Evolutionary conservation across 2,797 vertebrate genomes (phyloP), one percentile per base, ranked within the genome.

Genomic region (Lerista edwardsae): DNA sequence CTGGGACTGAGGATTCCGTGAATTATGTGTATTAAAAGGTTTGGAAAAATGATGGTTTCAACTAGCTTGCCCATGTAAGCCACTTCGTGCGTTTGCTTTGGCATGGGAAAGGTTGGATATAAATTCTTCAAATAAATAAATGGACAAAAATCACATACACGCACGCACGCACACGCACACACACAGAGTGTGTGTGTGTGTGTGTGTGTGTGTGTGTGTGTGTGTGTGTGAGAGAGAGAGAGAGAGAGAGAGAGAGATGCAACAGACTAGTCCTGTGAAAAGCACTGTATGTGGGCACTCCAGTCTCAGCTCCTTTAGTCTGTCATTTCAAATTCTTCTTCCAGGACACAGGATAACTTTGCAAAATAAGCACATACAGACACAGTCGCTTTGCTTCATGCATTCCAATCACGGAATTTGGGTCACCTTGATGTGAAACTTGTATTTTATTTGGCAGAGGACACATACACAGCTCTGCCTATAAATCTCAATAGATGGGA

Each of bases 351-450:
- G 31, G 23, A 41, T 55, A 68, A 31, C 36, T 59, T 34, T 71
- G 74, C 29, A 59, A 68, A 77, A 59, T 55, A 68, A 55, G 12
- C 31, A 27, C 8, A 31, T 10, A 6, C 36, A 61, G 64, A 29
- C n/a, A 9, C 14, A 3, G 29, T 77, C 31, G 65, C 27, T 69
- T 55, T 39, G 31, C n/a, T 12, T 75, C 51, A 55, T n/a, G 12
- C 47, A 84, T 79, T 79, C 83, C 7, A 17, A 29, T 72, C 83
- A 84, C 57, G 25, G 67, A 84, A 84, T 84, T 8, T 71, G 83
- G 83, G 75, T 84, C 75, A 64, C 75, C 75, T 84, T 73, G 75
- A 57, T 84, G 41, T 1, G 19, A 57, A 84, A 72, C 27, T 44
- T 51, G 83, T 72, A 47, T 84, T 78, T 72, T 51, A 72, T 61